phyloP scores from a whole-genome alignment of 2,797 vertebrate genomes.

The Platalea minor region DNA sequence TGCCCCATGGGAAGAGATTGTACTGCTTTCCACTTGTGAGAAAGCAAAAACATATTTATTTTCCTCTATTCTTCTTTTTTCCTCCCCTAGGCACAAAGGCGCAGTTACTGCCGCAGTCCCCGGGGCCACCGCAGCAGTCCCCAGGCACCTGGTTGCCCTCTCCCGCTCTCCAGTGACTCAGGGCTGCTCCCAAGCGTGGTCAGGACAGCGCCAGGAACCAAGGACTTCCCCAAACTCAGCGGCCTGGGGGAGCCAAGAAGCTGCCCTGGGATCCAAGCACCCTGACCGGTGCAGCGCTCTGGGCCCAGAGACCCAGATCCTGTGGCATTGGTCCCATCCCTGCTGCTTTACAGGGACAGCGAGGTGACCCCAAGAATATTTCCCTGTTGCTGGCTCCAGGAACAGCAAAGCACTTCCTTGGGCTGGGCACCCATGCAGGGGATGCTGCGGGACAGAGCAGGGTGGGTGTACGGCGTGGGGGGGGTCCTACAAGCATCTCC shows the following conservation, averaged over 20 bases:
- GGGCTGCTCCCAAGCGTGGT: not conserved
- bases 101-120: not conserved
- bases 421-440: not conserved
- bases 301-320: not conserved
- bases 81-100: not conserved
- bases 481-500: not conserved
- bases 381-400: not conserved
- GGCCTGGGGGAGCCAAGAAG: not conserved
- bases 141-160: not conserved
- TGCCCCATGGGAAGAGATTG: not conserved
- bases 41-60: not conserved
- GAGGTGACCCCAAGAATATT: not conserved
- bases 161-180: rapidly evolving
- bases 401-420: not conserved
- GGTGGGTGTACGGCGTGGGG: not conserved
- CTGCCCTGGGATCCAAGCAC: not conserved
- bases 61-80: not conserved
- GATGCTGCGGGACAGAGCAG: not conserved
- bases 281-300: not conserved
- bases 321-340: not conserved
- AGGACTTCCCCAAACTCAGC: not conserved
- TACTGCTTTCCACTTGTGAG: not conserved
- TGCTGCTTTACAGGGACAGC: not conserved
- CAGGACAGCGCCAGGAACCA: not conserved
- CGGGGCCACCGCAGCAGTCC: not conserved